A percentile compares a stretch with the other conserved stretches of the same genome.
phyloP scores from a whole-genome alignment of 2,797 vertebrate genomes.

The Corythornis leucogaster region DNA sequence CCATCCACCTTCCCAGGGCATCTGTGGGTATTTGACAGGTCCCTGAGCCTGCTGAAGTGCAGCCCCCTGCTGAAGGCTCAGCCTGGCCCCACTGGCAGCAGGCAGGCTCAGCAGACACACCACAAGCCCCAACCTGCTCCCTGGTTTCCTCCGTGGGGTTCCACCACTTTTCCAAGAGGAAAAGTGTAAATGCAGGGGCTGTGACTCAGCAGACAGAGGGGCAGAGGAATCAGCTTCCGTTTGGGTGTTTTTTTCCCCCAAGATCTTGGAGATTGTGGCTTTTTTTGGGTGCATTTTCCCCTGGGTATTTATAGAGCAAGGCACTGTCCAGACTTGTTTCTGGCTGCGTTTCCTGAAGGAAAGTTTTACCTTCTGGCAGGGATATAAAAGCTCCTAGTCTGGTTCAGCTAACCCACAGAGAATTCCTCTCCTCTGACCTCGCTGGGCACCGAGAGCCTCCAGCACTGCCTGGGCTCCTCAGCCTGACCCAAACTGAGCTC shows the following conservation, averaged over 20 bases:
- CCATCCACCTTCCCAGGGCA: background rate
- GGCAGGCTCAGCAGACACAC: background rate
- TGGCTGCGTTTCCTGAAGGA: background rate
- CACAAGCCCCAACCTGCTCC: background rate
- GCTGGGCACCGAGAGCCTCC: background rate
- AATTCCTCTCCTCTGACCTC: background rate
- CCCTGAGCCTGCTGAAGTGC: background rate
- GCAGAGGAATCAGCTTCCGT: background rate
- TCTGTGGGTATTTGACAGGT: background rate
- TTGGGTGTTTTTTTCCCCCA: background rate
- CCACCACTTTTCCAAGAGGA: background rate
- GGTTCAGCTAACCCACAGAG: background rate
- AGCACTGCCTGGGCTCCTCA: background rate
- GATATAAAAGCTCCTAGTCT: background rate
- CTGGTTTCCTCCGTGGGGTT: background rate
- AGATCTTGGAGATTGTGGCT: background rate
- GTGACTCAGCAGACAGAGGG: background rate
- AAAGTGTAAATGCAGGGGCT: background rate
- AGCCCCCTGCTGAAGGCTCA: background rate
- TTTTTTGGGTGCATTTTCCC: background rate
- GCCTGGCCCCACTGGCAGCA: background rate
- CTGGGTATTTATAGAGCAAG: slow-evolving; percentile 9
- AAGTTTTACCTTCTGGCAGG: background rate
- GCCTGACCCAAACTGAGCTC: background rate
- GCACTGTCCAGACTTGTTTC: background rate